These are phyloP conservation scores for Esperia sulphurella DNA, from an alignment of 2,888 invertebrate genomes.

Conservation along the genomic window DNA sequence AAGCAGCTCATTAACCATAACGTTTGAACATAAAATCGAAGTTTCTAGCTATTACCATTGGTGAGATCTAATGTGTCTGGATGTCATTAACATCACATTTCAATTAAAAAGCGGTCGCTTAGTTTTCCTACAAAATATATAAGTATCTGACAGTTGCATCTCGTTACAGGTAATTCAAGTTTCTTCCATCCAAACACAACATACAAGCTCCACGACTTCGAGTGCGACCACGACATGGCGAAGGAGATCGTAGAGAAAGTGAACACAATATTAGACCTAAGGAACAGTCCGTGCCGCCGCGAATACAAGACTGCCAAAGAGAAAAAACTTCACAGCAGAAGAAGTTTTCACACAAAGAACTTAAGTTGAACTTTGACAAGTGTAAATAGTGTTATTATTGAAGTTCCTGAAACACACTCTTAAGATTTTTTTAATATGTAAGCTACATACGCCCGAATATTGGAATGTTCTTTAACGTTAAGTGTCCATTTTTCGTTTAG, in stretches of 20 bases:
- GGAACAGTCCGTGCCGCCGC: slow-evolving; percentile 87
- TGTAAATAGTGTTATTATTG: not conserved
- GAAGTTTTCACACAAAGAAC: slow-evolving; percentile 77
- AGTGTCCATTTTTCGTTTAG: no score
- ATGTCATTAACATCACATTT: no score
- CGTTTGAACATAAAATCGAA: no score
- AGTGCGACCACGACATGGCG: slow-evolving; percentile 86
- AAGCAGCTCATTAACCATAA: no score
- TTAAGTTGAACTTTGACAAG: slow-evolving; percentile 41
- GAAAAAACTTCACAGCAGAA: slow-evolving; percentile 81
- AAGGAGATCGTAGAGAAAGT: slow-evolving; percentile 93
- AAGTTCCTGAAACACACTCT: slow-evolving; percentile 17
- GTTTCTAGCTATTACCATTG: no score
- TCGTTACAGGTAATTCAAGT: slow-evolving; percentile 43
- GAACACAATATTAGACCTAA: slow-evolving; percentile 90
- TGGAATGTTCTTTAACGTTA: no score
- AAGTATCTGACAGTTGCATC: no score
- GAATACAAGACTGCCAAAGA: slow-evolving; percentile 90
- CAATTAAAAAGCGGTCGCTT: no score
- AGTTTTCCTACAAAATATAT: no score
- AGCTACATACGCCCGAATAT: no score
- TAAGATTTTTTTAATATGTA: no score
- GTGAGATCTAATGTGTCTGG: no score
- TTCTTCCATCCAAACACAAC: slow-evolving; percentile 68
- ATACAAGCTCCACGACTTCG: slow-evolving; percentile 94